phyloP scores from a whole-genome alignment of 2,888 invertebrate genomes.

The Amiota communis region DNA sequence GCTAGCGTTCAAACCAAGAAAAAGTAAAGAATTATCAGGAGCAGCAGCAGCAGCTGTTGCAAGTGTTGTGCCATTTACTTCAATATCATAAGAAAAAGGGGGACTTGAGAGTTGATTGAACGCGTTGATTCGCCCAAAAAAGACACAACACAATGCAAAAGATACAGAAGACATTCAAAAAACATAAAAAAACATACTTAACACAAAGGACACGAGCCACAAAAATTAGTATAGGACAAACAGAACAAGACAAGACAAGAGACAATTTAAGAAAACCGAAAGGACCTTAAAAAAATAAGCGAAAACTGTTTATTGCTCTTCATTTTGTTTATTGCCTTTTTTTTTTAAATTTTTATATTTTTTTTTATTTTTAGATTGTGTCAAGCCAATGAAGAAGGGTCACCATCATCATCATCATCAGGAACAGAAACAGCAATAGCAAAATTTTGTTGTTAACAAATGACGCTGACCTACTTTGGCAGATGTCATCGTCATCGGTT shows the following conservation, averaged over 20 bases:
- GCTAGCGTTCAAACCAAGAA: neutral
- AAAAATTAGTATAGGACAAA: too few species aligned
- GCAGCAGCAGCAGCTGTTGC: slow-evolving; percentile 12
- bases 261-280: neutral
- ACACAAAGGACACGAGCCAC: too few species aligned
- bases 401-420: too few species aligned
- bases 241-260: too few species aligned
- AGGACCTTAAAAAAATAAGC: slow-evolving; percentile 25
- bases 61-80: neutral
- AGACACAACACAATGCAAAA: slow-evolving; percentile 6
- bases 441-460: slow-evolving; percentile 8
- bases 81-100: neutral
- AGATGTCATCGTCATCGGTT: slow-evolving; percentile 17
- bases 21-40: neutral
- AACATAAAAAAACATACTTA: too few species aligned
- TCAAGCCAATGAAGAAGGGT: too few species aligned
- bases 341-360: neutral
- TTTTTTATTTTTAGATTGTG: neutral
- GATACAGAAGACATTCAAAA: slow-evolving; percentile 34
- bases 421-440: too few species aligned
- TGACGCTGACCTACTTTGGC: slow-evolving; percentile 29
- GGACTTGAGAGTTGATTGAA: slow-evolving; percentile 1
- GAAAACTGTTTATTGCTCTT: neutral
- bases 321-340: neutral
- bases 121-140: slow-evolving; percentile 4